Conservation (phyloP, 2,797 vertebrate genomes). For the Myioborus miniatus region DNA sequence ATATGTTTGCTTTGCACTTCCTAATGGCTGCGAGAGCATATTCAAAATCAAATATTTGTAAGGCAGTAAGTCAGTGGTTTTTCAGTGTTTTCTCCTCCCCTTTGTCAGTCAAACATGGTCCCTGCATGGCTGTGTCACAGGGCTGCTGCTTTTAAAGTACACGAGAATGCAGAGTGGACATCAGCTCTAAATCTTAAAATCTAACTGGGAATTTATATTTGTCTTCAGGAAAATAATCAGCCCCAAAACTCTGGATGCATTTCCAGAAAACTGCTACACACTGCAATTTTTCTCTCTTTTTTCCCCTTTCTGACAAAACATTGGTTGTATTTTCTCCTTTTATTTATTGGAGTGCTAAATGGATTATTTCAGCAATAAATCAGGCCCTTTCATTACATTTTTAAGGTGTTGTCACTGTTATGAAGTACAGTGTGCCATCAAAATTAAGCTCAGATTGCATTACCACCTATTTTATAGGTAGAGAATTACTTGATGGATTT, state of each 20-base stretch:
- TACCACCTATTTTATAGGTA: slow-evolving; percentile 63
- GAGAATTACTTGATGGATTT: slow-evolving; percentile 60
- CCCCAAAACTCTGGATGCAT: neutral
- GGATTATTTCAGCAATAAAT: slow-evolving; percentile 69
- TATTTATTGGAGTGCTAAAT: slow-evolving; percentile 70
- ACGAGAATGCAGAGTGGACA: neutral
- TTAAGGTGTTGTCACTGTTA: slow-evolving; percentile 71
- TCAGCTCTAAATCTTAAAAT: neutral
- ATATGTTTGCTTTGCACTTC: slow-evolving; percentile 8
- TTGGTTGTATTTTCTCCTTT: slow-evolving; percentile 60
- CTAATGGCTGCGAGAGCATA: neutral
- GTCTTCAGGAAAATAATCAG: neutral
- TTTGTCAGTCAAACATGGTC: neutral
- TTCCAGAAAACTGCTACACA: slow-evolving; percentile 34
- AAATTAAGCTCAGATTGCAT: slow-evolving; percentile 71
- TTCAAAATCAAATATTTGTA: slow-evolving; percentile 4
- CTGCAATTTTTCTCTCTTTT: slow-evolving; percentile 21
- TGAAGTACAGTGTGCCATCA: slow-evolving; percentile 69
- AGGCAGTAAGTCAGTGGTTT: neutral
- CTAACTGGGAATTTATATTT: neutral
- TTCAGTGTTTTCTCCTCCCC: neutral
- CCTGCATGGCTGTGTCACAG: accelerated
- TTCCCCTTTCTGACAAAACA: neutral
- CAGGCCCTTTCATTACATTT: slow-evolving; percentile 63
- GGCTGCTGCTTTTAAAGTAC: neutral